Conservation (phyloP, 2,888 invertebrate genomes). For the Eutolmus rufibarbis region DNA sequence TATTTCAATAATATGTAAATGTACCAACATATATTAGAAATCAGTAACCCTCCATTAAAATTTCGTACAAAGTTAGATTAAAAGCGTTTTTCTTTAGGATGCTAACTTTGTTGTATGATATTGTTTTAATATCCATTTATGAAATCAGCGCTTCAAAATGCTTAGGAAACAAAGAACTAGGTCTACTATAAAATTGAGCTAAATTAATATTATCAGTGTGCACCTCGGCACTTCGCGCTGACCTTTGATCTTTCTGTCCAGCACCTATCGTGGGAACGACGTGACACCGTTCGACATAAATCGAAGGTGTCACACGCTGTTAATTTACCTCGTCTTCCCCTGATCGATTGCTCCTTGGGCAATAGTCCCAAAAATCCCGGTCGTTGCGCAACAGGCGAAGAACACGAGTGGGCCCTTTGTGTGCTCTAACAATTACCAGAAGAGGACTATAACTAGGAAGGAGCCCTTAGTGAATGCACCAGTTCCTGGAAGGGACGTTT, state of each 20-base stretch:
- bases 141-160: too few species aligned
- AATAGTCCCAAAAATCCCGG: background rate
- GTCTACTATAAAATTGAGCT: background rate
- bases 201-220: background rate
- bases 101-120: too few species aligned
- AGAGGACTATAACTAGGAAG: background rate
- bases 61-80: too few species aligned
- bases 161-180: too few species aligned
- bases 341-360: background rate
- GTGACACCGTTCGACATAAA: background rate
- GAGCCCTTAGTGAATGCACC: background rate
- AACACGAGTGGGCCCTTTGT: background rate
- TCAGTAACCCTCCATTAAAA: too few species aligned
- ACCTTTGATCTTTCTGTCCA: background rate
- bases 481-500: constrained; percentile 15
- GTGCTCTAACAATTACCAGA: constrained; percentile 15
- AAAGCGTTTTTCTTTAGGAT: too few species aligned
- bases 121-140: background rate
- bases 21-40: too few species aligned
- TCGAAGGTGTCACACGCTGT: background rate
- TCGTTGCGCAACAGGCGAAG: constrained; percentile 13
- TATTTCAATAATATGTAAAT: too few species aligned
- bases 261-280: background rate
- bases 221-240: background rate
- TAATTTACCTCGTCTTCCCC: background rate